These are phyloP conservation scores for Melieria crassipennis DNA, from an alignment of 2,888 invertebrate genomes.

Conservation along the genomic window DNA sequence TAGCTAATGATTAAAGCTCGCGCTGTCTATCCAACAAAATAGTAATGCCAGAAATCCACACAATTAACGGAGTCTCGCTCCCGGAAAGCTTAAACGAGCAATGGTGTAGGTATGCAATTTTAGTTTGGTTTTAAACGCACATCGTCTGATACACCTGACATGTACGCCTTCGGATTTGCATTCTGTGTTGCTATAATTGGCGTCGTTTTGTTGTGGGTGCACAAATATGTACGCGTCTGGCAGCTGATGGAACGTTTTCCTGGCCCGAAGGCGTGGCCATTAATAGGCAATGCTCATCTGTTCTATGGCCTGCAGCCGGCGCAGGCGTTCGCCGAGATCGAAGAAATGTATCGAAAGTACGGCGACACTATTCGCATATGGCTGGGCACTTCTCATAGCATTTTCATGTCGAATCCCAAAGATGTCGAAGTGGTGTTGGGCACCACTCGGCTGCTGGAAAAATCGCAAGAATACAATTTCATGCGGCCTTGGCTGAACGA, in stretches of 20 bases:
- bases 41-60: too few species aligned
- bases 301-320: slow-evolving; percentile 58
- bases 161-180: not conserved
- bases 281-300: slow-evolving; percentile 68
- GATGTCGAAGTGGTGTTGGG: slow-evolving; percentile 47
- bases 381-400: slow-evolving; percentile 44
- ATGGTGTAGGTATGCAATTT: too few species aligned
- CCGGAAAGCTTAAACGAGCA: too few species aligned
- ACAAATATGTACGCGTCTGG: slow-evolving; percentile 33
- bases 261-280: slow-evolving; percentile 64
- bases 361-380: slow-evolving; percentile 46
- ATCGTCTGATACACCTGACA: not conserved
- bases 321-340: slow-evolving; percentile 36
- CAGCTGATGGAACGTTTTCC: slow-evolving; percentile 42
- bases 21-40: too few species aligned
- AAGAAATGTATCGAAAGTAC: slow-evolving; percentile 31
- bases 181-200: not conserved
- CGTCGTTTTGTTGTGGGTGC: not conserved
- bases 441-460: slow-evolving; percentile 40
- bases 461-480: slow-evolving; percentile 46
- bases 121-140: too few species aligned
- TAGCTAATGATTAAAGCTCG: too few species aligned
- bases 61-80: too few species aligned
- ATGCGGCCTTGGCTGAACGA: slow-evolving; percentile 50
- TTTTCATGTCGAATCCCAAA: slow-evolving; percentile 46